These are phyloP conservation scores for Parnassius glacialis DNA, from an alignment of 2,888 invertebrate species.

Conservation along the genomic window DNA sequence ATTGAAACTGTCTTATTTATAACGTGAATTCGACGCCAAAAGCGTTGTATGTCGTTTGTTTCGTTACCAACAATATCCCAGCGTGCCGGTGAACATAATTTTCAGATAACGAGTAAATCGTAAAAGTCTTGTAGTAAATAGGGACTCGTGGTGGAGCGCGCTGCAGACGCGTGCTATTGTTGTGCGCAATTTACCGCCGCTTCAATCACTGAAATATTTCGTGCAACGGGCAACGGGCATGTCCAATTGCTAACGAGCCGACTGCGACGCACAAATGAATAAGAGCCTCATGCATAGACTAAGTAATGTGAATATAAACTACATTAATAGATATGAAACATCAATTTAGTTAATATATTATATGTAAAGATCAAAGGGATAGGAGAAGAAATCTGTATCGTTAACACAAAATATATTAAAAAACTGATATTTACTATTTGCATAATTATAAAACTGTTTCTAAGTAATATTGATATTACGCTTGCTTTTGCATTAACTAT, in stretches of 20 bases:
- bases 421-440: no score
- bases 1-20: constrained; percentile 45
- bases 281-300: constrained; percentile 70
- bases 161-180: constrained; percentile 67
- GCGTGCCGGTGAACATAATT: constrained; percentile 53
- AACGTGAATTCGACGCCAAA: constrained; percentile 21
- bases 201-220: constrained; percentile 81
- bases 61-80: constrained; percentile 33
- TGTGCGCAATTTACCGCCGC: constrained; percentile 77
- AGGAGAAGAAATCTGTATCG: no score
- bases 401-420: no score
- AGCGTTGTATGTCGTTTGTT: constrained; percentile 29
- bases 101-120: constrained; percentile 74
- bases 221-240: constrained; percentile 67
- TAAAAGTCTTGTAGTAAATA: constrained; percentile 72
- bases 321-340: neutral
- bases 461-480: no score
- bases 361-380: no score
- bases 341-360: no score
- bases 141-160: constrained; percentile 47
- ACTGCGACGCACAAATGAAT: constrained; percentile 78
- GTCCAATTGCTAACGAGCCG: constrained; percentile 81
- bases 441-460: no score
- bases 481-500: no score
- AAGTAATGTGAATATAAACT: constrained; percentile 42